A percentile compares a stretch with the other conserved stretches of the same genome.
Evolutionary conservation across 2,888 invertebrate species (phyloP).

Genomic region (Merodon equestris): DNA sequence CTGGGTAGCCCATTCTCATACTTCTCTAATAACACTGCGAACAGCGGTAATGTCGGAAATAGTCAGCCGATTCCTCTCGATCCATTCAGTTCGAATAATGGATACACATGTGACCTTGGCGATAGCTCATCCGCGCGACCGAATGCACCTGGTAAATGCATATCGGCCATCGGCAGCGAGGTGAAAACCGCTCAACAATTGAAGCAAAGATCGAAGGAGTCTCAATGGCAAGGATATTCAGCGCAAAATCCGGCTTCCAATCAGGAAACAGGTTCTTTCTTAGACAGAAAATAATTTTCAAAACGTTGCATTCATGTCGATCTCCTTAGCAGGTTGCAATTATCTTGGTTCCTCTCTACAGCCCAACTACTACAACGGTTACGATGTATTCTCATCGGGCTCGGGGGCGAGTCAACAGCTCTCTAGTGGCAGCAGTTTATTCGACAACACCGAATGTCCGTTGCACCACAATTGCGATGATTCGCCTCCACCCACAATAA

Average conservation of each 20-base stretch:
- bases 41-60: constrained; percentile 72
- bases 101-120: constrained; percentile 54
- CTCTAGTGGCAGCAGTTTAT: constrained; percentile 70
- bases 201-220: constrained; percentile 76
- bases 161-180: constrained; percentile 79
- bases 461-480: constrained; percentile 77
- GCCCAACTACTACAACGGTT: constrained; percentile 77
- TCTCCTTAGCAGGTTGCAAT: constrained; percentile 35
- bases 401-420: constrained; percentile 65
- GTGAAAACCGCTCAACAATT: constrained; percentile 74
- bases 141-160: constrained; percentile 71
- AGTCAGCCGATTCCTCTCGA: constrained; percentile 72
- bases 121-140: constrained; percentile 31
- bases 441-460: constrained; percentile 72
- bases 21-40: constrained; percentile 70
- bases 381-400: constrained; percentile 74
- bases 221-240: constrained; percentile 67
- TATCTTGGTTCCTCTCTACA: constrained; percentile 71
- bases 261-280: constrained; percentile 57
- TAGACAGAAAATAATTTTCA: too few species aligned
- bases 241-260: constrained; percentile 44
- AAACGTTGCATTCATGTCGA: too few species aligned
- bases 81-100: constrained; percentile 48
- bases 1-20: constrained; percentile 73
- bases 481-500: constrained; percentile 77